A percentile compares a stretch with the other conserved stretches of the same genome.
Evolutionary conservation across 1,140 invertebrate species (phyloP).

Genomic region (Pygmarrhopalites habei): DNA sequence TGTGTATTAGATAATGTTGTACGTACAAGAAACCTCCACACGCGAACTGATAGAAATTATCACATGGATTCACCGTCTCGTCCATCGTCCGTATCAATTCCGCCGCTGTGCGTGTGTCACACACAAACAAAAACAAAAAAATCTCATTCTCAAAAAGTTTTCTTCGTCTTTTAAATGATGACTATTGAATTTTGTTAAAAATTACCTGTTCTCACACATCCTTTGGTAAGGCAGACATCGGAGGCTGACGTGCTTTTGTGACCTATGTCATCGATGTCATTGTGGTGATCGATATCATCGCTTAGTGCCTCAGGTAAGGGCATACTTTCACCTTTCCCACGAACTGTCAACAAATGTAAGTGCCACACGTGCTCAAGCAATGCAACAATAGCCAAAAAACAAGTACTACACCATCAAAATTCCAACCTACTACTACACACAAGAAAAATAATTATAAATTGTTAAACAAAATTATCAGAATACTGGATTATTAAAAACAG

Average conservation of each 20-base stretch:
- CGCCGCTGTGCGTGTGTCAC: constrained; percentile 48
- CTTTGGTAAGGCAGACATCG: constrained; percentile 42
- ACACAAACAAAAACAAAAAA: too few relatives aligned
- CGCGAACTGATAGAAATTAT: constrained; percentile 81
- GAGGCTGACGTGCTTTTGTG: constrained; percentile 15
- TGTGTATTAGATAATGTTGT: constrained; percentile 58
- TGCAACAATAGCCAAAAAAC: constrained; percentile 20
- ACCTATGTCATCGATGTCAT: constrained; percentile 28
- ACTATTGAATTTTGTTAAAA: too few relatives aligned
- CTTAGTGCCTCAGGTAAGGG: constrained; percentile 39
- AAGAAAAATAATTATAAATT: too few relatives aligned
- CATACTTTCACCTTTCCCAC: constrained; percentile 38
- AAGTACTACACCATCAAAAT: constrained; percentile 26
- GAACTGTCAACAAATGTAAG: constrained; percentile 39
- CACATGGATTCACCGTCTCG: constrained; percentile 67
- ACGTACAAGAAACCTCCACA: constrained; percentile 73
- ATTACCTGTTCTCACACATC: constrained; percentile 44
- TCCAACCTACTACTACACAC: too few relatives aligned
- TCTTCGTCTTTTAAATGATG: too few relatives aligned
- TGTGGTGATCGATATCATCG: constrained; percentile 16
- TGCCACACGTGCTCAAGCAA: constrained; percentile 39
- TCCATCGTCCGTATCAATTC: constrained; percentile 66
- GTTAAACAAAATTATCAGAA: too few relatives aligned
- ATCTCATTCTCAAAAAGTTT: too few relatives aligned
- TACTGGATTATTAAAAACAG: too few relatives aligned